Evolutionary conservation across 1,140 invertebrate genomes (phyloP).

Genomic region (Ceratitis capitata): DNA sequence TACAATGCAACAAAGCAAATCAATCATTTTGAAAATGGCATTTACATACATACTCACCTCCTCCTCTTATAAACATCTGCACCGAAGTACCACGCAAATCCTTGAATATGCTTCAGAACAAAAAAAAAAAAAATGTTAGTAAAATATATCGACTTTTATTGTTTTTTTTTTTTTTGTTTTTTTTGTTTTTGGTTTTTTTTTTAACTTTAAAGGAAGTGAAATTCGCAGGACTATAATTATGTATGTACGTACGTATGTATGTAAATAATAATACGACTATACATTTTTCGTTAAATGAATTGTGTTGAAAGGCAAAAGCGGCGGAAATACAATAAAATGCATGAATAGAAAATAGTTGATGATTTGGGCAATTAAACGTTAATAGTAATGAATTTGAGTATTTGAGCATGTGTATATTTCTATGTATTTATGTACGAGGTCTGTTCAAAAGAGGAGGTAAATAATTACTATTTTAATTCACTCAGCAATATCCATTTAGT

Average conservation of each 20-base stretch:
- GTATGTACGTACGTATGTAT: neutral
- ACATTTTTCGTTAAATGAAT: no score
- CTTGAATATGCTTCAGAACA: neutral
- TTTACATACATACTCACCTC: no score
- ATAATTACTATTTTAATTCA: no score
- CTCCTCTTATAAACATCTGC: no score
- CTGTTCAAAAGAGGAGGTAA: no score
- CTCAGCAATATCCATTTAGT: no score
- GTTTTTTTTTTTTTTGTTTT: neutral
- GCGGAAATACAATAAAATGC: neutral
- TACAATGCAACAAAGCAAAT: slow-evolving; percentile 23
- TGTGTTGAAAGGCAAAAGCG: neutral
- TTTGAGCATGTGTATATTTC: no score
- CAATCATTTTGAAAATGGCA: slow-evolving; percentile 34
- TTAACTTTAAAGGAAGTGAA: neutral
- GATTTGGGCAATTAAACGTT: slow-evolving; percentile 9
- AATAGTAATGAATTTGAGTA: neutral
- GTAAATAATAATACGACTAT: no score
- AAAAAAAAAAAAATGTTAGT: neutral
- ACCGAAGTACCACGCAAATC: no score
- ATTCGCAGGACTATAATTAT: slow-evolving; percentile 5
- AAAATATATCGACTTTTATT: slow-evolving; percentile 1
- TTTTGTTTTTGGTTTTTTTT: neutral
- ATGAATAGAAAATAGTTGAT: neutral
- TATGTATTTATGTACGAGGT: no score